phyloP scores from a whole-genome alignment of 2,888 invertebrate species.

The Lasioglossum marginatum region DNA sequence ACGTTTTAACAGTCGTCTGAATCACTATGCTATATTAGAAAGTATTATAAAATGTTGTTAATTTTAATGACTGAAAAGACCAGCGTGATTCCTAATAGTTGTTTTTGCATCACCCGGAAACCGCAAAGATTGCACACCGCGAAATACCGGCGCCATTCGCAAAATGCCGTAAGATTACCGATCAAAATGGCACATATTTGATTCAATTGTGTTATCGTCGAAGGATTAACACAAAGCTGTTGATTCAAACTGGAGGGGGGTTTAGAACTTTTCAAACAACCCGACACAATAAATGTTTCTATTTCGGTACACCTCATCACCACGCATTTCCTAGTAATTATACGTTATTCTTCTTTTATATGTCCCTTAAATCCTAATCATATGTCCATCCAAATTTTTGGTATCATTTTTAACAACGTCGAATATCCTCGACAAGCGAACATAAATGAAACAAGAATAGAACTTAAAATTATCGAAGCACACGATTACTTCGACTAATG shows the following conservation, averaged over 20 bases:
- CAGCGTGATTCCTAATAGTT: not conserved
- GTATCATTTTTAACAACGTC: not conserved
- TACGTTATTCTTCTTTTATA: not conserved
- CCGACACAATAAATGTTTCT: not conserved
- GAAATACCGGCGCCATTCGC: not conserved
- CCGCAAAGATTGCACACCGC: not conserved
- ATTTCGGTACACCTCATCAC: not conserved
- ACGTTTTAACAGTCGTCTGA: not conserved
- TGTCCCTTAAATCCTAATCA: not conserved
- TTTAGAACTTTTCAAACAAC: not conserved
- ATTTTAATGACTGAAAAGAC: not conserved
- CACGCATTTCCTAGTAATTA: not conserved
- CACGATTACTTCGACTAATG: not conserved
- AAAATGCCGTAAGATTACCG: not conserved
- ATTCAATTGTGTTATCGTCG: not conserved
- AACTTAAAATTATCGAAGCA: not conserved
- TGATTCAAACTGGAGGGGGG: not conserved
- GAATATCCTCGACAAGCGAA: not conserved
- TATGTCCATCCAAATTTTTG: not conserved
- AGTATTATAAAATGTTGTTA: not conserved
- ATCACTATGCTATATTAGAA: not conserved
- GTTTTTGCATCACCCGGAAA: not conserved
- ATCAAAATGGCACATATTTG: not conserved
- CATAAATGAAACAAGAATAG: not conserved
- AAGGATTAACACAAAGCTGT: not conserved